Base-by-base conservation (phyloP, 2,113 vertebrate genomes). In the Psittacara wagleri region DNA sequence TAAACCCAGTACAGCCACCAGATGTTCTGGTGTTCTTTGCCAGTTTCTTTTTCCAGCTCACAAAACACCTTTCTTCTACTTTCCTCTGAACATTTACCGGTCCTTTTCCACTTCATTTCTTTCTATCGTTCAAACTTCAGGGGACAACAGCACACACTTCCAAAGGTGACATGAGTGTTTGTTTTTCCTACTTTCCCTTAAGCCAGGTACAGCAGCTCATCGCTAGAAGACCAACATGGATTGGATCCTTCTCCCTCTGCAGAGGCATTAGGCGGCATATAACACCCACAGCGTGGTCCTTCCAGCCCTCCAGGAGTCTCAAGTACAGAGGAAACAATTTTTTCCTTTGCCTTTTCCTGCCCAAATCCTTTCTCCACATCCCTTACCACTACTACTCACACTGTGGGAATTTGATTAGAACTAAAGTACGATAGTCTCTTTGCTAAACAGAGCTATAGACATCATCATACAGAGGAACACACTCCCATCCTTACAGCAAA, bases 21-120 rank as follows among this genome's bases (percentile, higher is more conserved):
- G 77, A 93, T 73, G 28, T 52, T 91, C 57, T 91, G 33, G 87
- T 33, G 46, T 72, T 81, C 33, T 81, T 83, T 54, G 54, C 49
- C 67, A 85, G 62, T 85, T 91, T 94, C 72, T 59, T 87, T 91
- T 94, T 70, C 44, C 31, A 66, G 75, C 66, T 91, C 77, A 73
- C 19, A 51, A 83, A 84, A 61, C 35, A 69, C 11, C 29, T 73
- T 76, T 69, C 15, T 69, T 76, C 84, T 87, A 39, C 31, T 28
- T 86, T 28, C 31, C 12, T 43, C 31, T 49, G 27, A 82, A 87
- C 18, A 31, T 62, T 68, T 51, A 79, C 17, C 0, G 0, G 7
- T 85, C 77, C 15, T 70, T 91, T 73, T 49, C 59, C 28, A 64
- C 59, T 49, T 49, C 0, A 33, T 70, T 80, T 86, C 39, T 67